Conservation (phyloP, 2,888 invertebrate species). For the Caprella mutica region DNA sequence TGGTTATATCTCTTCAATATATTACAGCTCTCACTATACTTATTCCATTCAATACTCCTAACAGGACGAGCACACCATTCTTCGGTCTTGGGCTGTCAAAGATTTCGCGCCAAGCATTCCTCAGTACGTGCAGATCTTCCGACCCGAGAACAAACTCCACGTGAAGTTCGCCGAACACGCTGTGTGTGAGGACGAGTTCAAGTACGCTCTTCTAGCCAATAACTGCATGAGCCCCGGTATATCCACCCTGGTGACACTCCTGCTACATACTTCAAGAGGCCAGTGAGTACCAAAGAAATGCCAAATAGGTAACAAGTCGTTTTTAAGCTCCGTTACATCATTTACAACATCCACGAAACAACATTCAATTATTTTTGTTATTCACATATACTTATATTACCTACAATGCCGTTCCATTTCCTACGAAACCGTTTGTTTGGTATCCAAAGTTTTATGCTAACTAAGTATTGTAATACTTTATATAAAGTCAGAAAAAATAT, state of each 20-base stretch:
- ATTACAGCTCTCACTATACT: no score
- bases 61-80: conserved; percentile 64
- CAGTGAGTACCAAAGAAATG: conserved; percentile 59
- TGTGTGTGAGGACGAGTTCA: conserved; percentile 98
- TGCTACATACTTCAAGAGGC: conserved; percentile 92
- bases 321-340: no score
- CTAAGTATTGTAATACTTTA: not conserved
- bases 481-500: no score
- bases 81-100: conserved; percentile 93
- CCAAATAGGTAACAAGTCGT: no score
- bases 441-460: not conserved
- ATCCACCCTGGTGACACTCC: conserved; percentile 85
- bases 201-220: conserved; percentile 92
- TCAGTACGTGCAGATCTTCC: conserved; percentile 95
- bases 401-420: no score
- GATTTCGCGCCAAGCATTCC: conserved; percentile 94
- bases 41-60: no score
- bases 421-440: no score
- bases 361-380: no score
- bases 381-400: no score
- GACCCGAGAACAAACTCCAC: conserved; percentile 95
- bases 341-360: no score
- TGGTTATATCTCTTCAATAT: no score
- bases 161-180: conserved; percentile 98
- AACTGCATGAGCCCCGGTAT: conserved; percentile 97